A percentile compares a stretch with the other conserved stretches of the same genome.
Conservation (phyloP, 2,888 invertebrate species). For the Cheilosia variabilis region DNA sequence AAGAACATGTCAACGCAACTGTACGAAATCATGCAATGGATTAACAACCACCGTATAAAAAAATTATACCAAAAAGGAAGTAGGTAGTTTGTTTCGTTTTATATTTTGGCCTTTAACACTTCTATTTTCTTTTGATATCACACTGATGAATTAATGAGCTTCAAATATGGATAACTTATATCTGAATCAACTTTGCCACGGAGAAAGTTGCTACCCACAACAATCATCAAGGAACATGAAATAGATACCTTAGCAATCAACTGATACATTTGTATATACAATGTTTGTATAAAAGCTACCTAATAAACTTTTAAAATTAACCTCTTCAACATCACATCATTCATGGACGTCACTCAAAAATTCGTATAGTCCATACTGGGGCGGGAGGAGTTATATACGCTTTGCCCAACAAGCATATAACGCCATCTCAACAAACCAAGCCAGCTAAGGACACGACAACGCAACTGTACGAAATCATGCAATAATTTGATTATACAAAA, state of each 20-base stretch:
- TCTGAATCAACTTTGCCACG: background rate
- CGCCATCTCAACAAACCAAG: too few relatives aligned
- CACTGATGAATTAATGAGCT: too few relatives aligned
- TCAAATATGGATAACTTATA: too few relatives aligned
- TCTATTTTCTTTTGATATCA: too few relatives aligned
- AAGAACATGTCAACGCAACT: too few relatives aligned
- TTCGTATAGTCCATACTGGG: background rate
- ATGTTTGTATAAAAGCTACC: too few relatives aligned
- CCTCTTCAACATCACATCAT: conserved; percentile 1
- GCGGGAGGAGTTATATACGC: conserved; percentile 1
- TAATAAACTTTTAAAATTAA: background rate
- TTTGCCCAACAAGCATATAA: background rate
- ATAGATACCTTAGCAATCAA: too few relatives aligned
- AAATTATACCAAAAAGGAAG: background rate
- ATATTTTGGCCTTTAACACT: background rate
- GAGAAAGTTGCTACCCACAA: conserved; percentile 6
- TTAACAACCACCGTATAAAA: conserved; percentile 1
- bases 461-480: too few relatives aligned
- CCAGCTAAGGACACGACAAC: too few relatives aligned
- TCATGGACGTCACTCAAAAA: conserved; percentile 12
- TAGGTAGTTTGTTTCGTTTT: conserved; percentile 7
- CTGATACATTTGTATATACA: too few relatives aligned
- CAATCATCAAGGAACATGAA: background rate
- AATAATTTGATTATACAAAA: too few relatives aligned
- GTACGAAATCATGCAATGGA: too few relatives aligned